Evolutionary conservation across 2,888 invertebrate species (phyloP), one percentile per base, ranked within the genome.

Genomic region (Synergus umbraculus): DNA sequence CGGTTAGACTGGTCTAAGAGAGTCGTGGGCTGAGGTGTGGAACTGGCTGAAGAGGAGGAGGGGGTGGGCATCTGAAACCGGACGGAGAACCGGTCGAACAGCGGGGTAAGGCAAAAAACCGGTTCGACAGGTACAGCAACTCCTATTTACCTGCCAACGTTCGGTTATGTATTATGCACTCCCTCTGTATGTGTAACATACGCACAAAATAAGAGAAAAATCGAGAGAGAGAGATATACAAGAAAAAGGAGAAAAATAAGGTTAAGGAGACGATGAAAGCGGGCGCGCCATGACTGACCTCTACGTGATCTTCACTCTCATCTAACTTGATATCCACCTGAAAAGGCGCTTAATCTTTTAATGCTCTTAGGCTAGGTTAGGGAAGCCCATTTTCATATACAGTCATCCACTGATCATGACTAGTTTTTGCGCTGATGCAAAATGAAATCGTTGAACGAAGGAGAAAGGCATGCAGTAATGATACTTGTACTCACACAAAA

Each of bases 71-170:
- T n/a, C 66, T 54, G 41, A 78, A 66, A 77, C n/a, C n/a, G 76
- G 41, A 13, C n/a, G 63, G 65, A 49, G 54, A 83, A 84, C 84
- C 81, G 83, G 83, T 80, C 76, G 60, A 65, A 22, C 37, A 43
- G 79, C 66, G 66, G 66, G 66, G 66, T 43, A 54, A 13, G n/a
- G 77, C 80, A 86, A 66, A 83, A 89, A 91, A 92, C 92, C 91
- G 91, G 92, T 91, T 88, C 85, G 89, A 89, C 91, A 88, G 89
- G 91, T 92, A 90, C 88, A 84, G 86, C 87, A 84, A 86, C 87
- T 90, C 87, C 89, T 88, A 91, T 90, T 90, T 91, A 91, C 90
- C 86, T 88, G 83, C 88, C 88, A 86, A 86, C 86, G 86, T 84
- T 85, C 85, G 85, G 82, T 87, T 88, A 87, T 87, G 86, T 85